Conservation (phyloP, 2,113 vertebrate species). For the Myrmecobius fasciatus region DNA sequence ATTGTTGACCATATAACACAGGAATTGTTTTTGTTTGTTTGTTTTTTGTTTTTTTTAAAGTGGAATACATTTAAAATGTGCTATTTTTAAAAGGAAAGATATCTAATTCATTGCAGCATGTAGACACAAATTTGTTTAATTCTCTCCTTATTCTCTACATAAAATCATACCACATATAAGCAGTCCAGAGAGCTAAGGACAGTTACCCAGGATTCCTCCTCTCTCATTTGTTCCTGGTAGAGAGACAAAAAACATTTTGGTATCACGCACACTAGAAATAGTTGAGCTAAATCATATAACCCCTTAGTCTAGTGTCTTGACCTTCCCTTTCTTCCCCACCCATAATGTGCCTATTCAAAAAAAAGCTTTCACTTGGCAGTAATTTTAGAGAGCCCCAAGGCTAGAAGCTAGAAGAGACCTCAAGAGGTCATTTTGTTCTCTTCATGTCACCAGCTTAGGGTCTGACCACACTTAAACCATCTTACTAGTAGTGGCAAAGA, state of each 20-base stretch:
- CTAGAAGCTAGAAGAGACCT: not conserved
- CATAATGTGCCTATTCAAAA: constrained; percentile 13
- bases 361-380: constrained; percentile 11
- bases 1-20: not conserved
- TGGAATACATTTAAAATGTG: constrained; percentile 18
- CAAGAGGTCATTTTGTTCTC: not conserved
- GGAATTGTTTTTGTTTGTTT: constrained; percentile 12
- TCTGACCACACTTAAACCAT: not conserved
- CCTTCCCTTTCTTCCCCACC: not conserved
- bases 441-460: no score
- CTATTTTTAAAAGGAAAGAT: not conserved
- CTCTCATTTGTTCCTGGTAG: constrained; percentile 14
- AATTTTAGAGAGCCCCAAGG: not conserved
- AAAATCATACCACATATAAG: not conserved
- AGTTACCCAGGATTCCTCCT: not conserved
- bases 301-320: not conserved
- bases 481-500: not conserved
- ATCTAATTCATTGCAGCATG: constrained; percentile 42
- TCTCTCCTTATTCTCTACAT: constrained; percentile 20
- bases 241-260: not conserved
- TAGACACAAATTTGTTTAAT: constrained; percentile 47
- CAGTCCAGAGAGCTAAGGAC: not conserved
- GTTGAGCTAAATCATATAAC: not conserved
- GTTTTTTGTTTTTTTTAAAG: not conserved
- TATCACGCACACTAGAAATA: not conserved